These are phyloP conservation scores for Onychomys torridus DNA, from an alignment of 2,797 vertebrate species.

Conservation along the genomic window DNA sequence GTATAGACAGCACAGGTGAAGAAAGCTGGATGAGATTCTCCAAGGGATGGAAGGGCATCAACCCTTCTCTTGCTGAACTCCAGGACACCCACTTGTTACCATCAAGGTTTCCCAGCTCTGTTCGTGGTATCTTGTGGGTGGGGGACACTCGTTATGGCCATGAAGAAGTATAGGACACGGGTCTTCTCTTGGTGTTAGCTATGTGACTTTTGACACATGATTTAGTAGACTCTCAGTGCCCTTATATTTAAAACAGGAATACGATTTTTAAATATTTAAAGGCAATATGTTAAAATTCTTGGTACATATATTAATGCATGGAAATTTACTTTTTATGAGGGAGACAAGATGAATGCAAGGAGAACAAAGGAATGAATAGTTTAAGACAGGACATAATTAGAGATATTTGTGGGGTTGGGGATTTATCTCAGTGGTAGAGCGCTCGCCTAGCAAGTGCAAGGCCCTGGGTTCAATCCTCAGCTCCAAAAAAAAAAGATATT, in stretches of 20 bases:
- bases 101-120: neutral
- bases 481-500: too few relatives aligned
- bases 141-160: neutral
- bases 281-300: neutral
- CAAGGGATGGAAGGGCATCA: neutral
- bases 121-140: neutral
- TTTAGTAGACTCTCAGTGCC: neutral
- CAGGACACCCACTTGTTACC: neutral
- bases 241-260: constrained; percentile 2
- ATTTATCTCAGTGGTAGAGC: too few relatives aligned
- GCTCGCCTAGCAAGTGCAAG: too few relatives aligned
- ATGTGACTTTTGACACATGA: neutral
- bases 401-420: constrained; percentile 47
- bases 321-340: neutral
- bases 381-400: constrained; percentile 7
- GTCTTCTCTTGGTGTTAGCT: neutral
- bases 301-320: neutral
- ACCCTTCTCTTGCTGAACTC: neutral
- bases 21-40: neutral
- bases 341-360: constrained; percentile 9
- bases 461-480: too few relatives aligned
- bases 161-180: neutral
- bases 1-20: neutral
- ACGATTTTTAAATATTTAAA: neutral
- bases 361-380: neutral